A percentile compares a stretch with the other conserved stretches of the same genome.
Evolutionary conservation across 2,797 vertebrate genomes (phyloP).

Genomic region (Pitangus sulphuratus): DNA sequence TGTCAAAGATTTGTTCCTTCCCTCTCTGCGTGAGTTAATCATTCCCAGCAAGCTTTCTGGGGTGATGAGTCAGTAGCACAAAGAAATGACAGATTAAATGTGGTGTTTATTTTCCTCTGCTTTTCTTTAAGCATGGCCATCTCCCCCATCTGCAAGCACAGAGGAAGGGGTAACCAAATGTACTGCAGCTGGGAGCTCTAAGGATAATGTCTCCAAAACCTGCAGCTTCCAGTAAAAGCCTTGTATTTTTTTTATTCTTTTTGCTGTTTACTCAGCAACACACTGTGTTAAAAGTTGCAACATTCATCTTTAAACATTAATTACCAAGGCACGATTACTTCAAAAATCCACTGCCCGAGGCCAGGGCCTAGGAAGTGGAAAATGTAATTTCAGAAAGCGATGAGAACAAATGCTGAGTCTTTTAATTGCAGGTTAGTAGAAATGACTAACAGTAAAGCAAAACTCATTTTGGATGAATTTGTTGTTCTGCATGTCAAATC

Average conservation of each 20-base stretch:
- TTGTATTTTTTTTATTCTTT: not conserved
- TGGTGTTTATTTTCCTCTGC: not conserved
- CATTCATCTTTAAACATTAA: slow-evolving; percentile 61
- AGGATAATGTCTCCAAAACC: not conserved
- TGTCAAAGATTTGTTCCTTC: not conserved
- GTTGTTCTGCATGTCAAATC: not conserved
- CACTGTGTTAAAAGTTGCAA: slow-evolving; percentile 28
- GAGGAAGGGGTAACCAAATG: not conserved
- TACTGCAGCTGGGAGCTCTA: not conserved
- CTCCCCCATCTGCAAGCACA: not conserved
- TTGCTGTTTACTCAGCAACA: slow-evolving; percentile 22
- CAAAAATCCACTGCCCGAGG: slow-evolving; percentile 47
- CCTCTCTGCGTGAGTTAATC: not conserved
- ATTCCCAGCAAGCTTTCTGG: not conserved
- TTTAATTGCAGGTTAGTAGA: slow-evolving; percentile 57
- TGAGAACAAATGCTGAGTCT: slow-evolving; percentile 38
- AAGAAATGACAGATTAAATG: not conserved
- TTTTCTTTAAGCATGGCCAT: not conserved
- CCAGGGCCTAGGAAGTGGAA: slow-evolving; percentile 49
- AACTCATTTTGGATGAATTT: not conserved
- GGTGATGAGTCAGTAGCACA: not conserved
- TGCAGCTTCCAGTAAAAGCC: not conserved
- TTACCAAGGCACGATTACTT: slow-evolving; percentile 37
- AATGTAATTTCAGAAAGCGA: slow-evolving; percentile 46
- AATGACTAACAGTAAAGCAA: slow-evolving; percentile 47